Percentiles rank a stretch among this genome's conserved stretches.
Conservation (phyloP, 2,797 vertebrate species). For the Sparus aurata region DNA sequence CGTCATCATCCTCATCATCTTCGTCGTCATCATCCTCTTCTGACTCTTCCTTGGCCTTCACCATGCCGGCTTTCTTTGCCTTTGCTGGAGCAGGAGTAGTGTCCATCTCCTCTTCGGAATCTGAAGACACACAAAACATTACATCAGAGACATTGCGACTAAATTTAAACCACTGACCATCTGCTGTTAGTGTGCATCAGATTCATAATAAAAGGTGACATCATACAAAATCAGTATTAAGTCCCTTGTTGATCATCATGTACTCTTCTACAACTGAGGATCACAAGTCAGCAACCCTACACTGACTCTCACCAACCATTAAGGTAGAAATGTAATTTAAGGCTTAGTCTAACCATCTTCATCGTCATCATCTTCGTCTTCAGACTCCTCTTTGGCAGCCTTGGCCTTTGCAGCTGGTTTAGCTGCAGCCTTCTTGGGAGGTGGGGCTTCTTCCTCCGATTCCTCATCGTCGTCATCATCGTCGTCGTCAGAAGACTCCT, state of each 20-base stretch:
- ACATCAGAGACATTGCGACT: fast-evolving
- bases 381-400: constrained; percentile 72
- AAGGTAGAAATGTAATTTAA: not conserved
- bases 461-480: constrained; percentile 53
- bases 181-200: constrained; percentile 50
- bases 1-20: constrained; percentile 86
- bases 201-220: constrained; percentile 57
- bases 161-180: not conserved
- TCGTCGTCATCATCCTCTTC: constrained; percentile 92
- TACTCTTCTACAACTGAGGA: not conserved
- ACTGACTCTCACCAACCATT: not conserved
- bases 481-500: constrained; percentile 54
- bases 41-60: constrained; percentile 90
- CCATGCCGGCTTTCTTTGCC: constrained; percentile 90
- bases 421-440: constrained; percentile 68
- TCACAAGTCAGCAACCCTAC: not conserved
- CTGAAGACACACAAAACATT: constrained; percentile 70
- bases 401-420: constrained; percentile 63
- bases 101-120: constrained; percentile 95
- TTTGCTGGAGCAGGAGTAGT: constrained; percentile 85
- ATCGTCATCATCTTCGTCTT: constrained; percentile 73
- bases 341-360: constrained; percentile 67
- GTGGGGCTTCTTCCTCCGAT: constrained; percentile 74
- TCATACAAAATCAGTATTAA: constrained; percentile 84
- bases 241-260: constrained; percentile 84